Conservation (phyloP, 2,797 vertebrate species). For the Phaenicophaeus curvirostris region DNA sequence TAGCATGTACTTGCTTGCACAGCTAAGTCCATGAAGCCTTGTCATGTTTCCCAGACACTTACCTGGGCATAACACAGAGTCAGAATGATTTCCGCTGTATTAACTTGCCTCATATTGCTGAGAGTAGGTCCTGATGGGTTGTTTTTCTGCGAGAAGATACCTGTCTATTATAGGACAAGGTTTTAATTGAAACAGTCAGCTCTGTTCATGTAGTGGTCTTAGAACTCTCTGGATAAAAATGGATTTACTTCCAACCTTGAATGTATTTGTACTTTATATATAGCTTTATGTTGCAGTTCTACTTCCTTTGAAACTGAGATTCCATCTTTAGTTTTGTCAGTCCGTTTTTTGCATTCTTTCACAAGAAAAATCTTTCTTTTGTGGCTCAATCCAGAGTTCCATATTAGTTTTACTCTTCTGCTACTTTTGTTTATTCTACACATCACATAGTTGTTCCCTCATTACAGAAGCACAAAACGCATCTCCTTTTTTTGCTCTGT, state of each 20-base stretch:
- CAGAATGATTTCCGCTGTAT: not conserved
- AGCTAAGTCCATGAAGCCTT: not conserved
- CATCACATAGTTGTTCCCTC: not conserved
- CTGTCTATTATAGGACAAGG: not conserved
- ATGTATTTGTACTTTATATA: not conserved
- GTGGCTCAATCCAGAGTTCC: not conserved
- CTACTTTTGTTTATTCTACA: not conserved
- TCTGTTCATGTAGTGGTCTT: not conserved
- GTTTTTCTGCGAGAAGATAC: not conserved
- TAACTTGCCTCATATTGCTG: not conserved
- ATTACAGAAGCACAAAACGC: not conserved
- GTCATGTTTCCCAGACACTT: not conserved
- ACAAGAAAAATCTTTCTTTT: not conserved
- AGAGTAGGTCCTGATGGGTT: not conserved
- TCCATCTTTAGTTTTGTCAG: not conserved
- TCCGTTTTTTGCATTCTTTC: not conserved
- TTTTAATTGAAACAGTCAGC: not conserved
- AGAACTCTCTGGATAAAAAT: not conserved
- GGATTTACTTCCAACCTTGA: not conserved
- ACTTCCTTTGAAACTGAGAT: not conserved
- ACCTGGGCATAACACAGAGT: not conserved
- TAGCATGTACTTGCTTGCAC: not conserved
- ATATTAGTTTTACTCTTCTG: not conserved
- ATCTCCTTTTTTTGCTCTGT: not conserved
- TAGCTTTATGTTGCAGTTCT: not conserved